Percentiles rank a stretch among this genome's conserved stretches.
Conservation (phyloP, 2,888 invertebrate genomes). For the Arge pagana region DNA sequence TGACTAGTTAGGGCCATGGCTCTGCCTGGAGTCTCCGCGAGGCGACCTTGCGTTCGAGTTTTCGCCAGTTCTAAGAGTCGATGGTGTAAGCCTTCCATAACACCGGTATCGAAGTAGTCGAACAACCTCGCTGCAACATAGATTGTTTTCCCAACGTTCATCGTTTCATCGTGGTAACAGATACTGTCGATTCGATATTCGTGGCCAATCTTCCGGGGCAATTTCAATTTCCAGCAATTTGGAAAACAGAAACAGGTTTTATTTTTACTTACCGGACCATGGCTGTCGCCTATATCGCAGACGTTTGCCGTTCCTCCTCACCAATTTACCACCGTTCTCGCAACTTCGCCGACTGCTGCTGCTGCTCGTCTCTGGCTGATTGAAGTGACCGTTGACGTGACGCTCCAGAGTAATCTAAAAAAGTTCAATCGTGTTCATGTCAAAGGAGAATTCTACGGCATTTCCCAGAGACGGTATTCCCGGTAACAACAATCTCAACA, state of each 20-base stretch:
- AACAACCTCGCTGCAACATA: slow-evolving; percentile 86
- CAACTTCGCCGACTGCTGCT: slow-evolving; percentile 70
- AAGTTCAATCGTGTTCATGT: background rate
- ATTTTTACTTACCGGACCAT: slow-evolving; percentile 77
- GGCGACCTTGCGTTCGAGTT: slow-evolving; percentile 65
- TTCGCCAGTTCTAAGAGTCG: slow-evolving; percentile 69
- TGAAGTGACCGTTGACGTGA: slow-evolving; percentile 93
- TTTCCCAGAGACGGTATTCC: no score
- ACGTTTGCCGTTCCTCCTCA: slow-evolving; percentile 86
- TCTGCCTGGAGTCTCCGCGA: slow-evolving; percentile 69
- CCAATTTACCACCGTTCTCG: slow-evolving; percentile 75
- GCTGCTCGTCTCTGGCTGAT: slow-evolving; percentile 66
- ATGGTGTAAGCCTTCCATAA: slow-evolving; percentile 90
- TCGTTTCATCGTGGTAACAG: no score
- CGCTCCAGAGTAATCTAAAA: slow-evolving; percentile 81
- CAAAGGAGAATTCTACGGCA: background rate
- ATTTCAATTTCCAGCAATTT: slow-evolving; percentile 7
- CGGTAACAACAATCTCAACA: no score
- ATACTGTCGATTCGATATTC: no score
- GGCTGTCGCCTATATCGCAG: slow-evolving; percentile 85
- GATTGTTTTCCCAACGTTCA: no score
- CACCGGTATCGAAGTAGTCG: slow-evolving; percentile 91
- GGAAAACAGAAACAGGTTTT: background rate
- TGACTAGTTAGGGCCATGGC: slow-evolving; percentile 74
- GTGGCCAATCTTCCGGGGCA: no score